Conservation (phyloP, 2,113 vertebrate species). For the Pelecanoides urinatrix region DNA sequence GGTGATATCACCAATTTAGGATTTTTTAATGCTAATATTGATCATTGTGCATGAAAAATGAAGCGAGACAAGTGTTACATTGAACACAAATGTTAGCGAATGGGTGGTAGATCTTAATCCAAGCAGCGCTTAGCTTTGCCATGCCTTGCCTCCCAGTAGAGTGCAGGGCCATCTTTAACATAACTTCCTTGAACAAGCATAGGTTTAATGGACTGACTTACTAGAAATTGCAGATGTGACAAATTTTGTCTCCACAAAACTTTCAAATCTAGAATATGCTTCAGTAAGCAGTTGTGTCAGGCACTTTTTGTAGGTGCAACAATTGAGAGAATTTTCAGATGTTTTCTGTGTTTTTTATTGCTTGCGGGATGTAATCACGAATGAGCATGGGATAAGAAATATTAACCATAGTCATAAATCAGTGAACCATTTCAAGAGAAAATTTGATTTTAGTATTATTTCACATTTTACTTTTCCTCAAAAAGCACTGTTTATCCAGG, state of each 20-base stretch:
- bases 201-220: neutral
- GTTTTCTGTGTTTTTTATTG: neutral
- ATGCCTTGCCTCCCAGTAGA: neutral
- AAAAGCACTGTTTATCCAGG: neutral
- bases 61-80: neutral
- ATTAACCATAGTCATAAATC: neutral
- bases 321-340: neutral
- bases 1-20: neutral
- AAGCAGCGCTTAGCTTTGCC: neutral
- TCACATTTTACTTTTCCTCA: neutral
- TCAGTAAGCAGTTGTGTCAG: neutral
- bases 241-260: neutral
- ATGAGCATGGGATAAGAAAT: neutral
- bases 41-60: neutral
- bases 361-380: neutral
- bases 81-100: neutral
- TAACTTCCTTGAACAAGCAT: neutral
- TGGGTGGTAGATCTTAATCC: neutral
- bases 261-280: neutral
- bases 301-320: neutral
- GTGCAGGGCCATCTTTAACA: neutral
- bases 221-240: neutral
- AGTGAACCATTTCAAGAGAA: neutral
- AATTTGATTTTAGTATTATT: neutral
- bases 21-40: neutral